Base-by-base conservation (phyloP, 1,140 invertebrate species). In the Zophobas atratus region DNA sequence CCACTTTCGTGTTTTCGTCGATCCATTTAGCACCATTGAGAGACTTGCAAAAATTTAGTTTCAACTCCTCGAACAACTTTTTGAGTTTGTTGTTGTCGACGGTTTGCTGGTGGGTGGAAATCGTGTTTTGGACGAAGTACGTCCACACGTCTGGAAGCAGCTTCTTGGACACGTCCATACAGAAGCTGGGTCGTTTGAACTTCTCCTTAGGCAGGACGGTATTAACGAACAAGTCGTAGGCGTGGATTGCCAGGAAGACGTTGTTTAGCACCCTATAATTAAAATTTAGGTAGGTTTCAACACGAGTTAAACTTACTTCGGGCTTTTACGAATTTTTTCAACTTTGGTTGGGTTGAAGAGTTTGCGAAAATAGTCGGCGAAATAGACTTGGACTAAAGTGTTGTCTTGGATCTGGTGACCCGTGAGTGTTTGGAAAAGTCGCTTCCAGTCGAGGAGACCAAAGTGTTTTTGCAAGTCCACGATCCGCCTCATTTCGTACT, bases 131-230 rank as follows among this genome's bases (percentile, higher is more conserved):
- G 39, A 77, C 77, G 3, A 81, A 33, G 6, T 48, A 60, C 32
- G 77, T 71, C 2, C 67, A 60, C 33, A 82, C 55, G 39, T 82
- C 81, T 2, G 70, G 67, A 35, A 82, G 74, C 33, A 82, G 55
- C 49, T 77, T n/a, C 48, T 43, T 78, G 0, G 63, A 63, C 46
- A 79, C 56, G 32, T 76, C 48, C 35, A 73, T 34, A 53, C 81
- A 82, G 46, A 78, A 82, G 32, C 63, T n/a, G 2, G 63, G 39
- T 2, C 73, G 48, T 20, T 55, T 48, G 1, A 48, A 34, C 57
- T 48, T 77, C 1, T 56, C 20, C 55, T 63, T 55, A 0, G 81
- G 73, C 34, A 79, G 20, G 6, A 82, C 81, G 35, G 75, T 74
- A 49, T 76, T 76, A 46, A 79, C 63, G 46, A 56, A 82, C n/a